Evolutionary conservation across 2,888 invertebrate species (phyloP), one percentile per base, ranked within the genome.

Genomic region (Drosophila mimetica): DNA sequence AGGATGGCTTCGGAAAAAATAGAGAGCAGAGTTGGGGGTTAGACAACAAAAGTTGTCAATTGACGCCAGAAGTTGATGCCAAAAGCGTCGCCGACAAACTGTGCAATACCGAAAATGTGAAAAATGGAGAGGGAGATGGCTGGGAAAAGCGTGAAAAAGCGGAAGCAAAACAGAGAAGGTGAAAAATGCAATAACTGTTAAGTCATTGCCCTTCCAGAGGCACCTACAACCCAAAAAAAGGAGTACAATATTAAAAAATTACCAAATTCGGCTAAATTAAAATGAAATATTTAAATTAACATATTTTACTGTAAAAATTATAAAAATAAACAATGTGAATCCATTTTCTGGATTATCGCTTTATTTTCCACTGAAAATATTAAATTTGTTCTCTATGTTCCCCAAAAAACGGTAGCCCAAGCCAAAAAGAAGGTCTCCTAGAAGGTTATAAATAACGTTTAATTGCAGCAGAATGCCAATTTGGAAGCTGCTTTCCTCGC

Each of bases 371-470:
- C n/a, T n/a, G n/a, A n/a, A 7, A 25, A 25, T 25, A 5, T 1
- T 7, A 1, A 4, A 7, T 25, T 25, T 7, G 2, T 25, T n/a
- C 14, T 22, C 11, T n/a, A 18, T 36, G 34, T 25, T 2, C 18
- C 2, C 11, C 9, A 18, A 28, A 34, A 13, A 30, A n/a, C 11
- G 22, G 16, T 4, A 47, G 47, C 60, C 11, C 5, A 32, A 25
- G 16, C 16, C 1, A 37, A 42, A 37, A 25, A 47, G 28, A 46
- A 36, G 39, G 30, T 39, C 58, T 69, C 39, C 51, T 80, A 89
- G 89, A 89, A 85, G 88, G 77, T 85, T 86, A 90, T 90, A 89
- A 89, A 89, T 90, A 90, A 89, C 87, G 72, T 87, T 89, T 89
- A 89, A 89, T 90, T 89, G 90, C 90, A 75, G 76, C 73, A 74